phyloP scores from a whole-genome alignment of 2,888 invertebrate genomes.

The Alcis repandata region DNA sequence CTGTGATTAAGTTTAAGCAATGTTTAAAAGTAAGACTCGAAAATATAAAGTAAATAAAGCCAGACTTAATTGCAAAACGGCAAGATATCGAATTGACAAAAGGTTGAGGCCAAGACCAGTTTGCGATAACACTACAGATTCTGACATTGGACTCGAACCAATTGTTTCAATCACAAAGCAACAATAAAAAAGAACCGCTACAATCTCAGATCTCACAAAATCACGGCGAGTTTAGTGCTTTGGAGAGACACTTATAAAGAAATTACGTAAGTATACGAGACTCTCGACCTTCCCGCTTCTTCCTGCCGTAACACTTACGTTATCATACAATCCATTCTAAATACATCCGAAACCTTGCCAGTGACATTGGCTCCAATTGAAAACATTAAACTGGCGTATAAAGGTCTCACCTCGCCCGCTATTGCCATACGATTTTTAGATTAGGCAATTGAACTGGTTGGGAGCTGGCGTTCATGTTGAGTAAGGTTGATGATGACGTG shows the following conservation, averaged over 20 bases:
- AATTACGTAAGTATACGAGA: slow-evolving; percentile 5
- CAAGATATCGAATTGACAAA: slow-evolving; percentile 24
- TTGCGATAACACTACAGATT: slow-evolving; percentile 23
- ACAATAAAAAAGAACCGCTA: slow-evolving; percentile 7
- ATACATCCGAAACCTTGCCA: slow-evolving; percentile 55
- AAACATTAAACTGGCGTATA: slow-evolving; percentile 53
- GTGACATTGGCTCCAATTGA: slow-evolving; percentile 65
- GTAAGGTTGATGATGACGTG: slow-evolving; percentile 16
- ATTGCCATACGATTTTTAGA: slow-evolving; percentile 50
- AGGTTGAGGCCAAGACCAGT: slow-evolving; percentile 28
- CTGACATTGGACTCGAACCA: slow-evolving; percentile 27
- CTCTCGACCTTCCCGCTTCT: slow-evolving; percentile 23
- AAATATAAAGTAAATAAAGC: slow-evolving; percentile 18
- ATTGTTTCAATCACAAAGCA: slow-evolving; percentile 1
- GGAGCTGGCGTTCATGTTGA: slow-evolving; percentile 11
- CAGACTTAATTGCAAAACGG: slow-evolving; percentile 24
- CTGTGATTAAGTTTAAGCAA: too few species aligned
- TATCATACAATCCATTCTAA: slow-evolving; percentile 41
- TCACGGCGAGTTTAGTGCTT: neutral
- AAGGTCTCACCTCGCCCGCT: slow-evolving; percentile 59
- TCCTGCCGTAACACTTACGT: slow-evolving; percentile 21
- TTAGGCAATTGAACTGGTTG: slow-evolving; percentile 56
- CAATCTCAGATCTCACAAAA: neutral
- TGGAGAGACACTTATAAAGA: slow-evolving; percentile 5
- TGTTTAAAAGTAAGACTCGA: too few species aligned